phyloP scores from a whole-genome alignment of 2,888 invertebrate genomes.

The Callimorpha dominula region DNA sequence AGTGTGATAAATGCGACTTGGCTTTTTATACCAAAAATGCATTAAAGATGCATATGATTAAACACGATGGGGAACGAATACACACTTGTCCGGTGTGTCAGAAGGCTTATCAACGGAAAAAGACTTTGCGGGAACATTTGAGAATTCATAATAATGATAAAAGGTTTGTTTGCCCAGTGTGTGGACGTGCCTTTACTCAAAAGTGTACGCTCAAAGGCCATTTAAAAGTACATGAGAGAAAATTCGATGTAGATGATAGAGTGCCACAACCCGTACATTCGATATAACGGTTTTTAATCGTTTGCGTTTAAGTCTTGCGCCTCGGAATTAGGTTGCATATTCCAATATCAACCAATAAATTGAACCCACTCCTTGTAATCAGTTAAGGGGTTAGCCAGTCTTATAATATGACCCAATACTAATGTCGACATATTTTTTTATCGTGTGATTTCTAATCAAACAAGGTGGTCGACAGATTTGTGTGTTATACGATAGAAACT shows the following conservation, averaged over 20 bases:
- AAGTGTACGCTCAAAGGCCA: slow-evolving; percentile 82
- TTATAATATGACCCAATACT: too few relatives aligned
- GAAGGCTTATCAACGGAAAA: slow-evolving; percentile 82
- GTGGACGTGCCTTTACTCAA: slow-evolving; percentile 81
- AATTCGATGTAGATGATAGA: slow-evolving; percentile 66
- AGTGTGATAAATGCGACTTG: slow-evolving; percentile 83
- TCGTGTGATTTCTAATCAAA: too few relatives aligned
- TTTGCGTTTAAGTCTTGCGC: not conserved
- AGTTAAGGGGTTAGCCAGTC: not conserved
- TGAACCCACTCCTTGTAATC: not conserved
- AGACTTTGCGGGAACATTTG: slow-evolving; percentile 78
- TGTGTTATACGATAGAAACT: too few relatives aligned
- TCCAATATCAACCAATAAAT: not conserved
- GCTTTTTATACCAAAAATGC: slow-evolving; percentile 86
- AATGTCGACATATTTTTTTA: too few relatives aligned
- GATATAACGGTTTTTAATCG: slow-evolving; percentile 40
- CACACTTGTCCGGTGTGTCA: slow-evolving; percentile 83
- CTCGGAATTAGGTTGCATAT: not conserved
- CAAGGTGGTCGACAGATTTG: too few relatives aligned
- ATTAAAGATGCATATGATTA: slow-evolving; percentile 86
- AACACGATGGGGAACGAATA: slow-evolving; percentile 84
- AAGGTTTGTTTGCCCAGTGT: slow-evolving; percentile 77
- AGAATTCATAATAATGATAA: slow-evolving; percentile 82
- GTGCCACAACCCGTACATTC: slow-evolving; percentile 62
- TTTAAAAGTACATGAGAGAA: slow-evolving; percentile 77